phyloP scores from a whole-genome alignment of 1,140 invertebrate genomes.

The Ectropis grisescens region DNA sequence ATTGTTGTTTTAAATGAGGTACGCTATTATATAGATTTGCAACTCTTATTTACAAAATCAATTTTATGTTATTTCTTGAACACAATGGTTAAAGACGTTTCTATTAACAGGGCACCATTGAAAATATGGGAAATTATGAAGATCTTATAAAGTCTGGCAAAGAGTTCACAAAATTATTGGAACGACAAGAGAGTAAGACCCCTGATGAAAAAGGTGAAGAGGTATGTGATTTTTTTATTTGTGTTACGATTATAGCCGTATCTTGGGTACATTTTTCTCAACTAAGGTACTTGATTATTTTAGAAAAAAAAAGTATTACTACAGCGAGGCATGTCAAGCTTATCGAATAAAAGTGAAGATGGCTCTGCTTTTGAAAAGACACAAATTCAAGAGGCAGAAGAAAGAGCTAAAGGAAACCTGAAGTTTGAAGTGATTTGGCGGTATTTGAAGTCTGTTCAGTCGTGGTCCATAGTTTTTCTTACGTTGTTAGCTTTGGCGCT shows the following conservation, averaged over 20 bases:
- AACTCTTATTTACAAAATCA: no score
- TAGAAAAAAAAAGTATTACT: no score
- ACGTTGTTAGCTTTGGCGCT: constrained; percentile 74
- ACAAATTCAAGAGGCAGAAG: constrained; percentile 59
- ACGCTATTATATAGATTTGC: no score
- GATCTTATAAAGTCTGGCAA: constrained; percentile 71
- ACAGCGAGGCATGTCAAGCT: constrained; percentile 33
- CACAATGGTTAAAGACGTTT: no score
- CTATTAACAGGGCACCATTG: constrained; percentile 65
- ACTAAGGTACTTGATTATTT: no score
- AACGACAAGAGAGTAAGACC: constrained; percentile 20
- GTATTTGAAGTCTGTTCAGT: constrained; percentile 79
- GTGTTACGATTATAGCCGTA: no score
- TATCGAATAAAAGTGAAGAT: constrained; percentile 40
- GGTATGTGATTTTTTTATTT: no score
- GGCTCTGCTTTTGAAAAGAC: constrained; percentile 41
- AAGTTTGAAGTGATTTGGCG: constrained; percentile 70
- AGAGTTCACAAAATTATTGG: constrained; percentile 39
- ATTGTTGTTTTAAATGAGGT: constrained; percentile 84
- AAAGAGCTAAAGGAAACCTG: constrained; percentile 71
- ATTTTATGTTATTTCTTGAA: no score
- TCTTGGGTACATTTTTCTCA: no score
- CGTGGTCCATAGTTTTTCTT: constrained; percentile 69
- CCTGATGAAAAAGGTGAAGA: no score
- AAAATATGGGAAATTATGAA: constrained; percentile 68